These are phyloP conservation scores for Nymphalis urticae DNA, from an alignment of 2,888 invertebrate genomes.

Conservation along the genomic window DNA sequence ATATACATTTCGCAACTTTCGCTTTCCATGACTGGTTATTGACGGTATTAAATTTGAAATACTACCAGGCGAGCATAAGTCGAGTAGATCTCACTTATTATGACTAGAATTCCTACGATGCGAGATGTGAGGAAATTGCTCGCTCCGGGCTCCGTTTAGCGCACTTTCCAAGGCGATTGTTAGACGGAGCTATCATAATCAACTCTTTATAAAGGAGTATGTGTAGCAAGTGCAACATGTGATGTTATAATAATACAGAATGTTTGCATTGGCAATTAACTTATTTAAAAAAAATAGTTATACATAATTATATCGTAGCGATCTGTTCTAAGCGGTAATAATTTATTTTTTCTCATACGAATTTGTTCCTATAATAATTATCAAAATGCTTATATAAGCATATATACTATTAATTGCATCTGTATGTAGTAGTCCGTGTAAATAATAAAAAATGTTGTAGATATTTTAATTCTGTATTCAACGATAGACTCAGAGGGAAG, in stretches of 20 bases:
- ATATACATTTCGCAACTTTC: neutral
- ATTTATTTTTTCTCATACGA: too few species aligned
- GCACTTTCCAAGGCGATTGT: slow-evolving; percentile 44
- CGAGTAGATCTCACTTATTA: slow-evolving; percentile 34
- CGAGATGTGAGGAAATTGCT: slow-evolving; percentile 49
- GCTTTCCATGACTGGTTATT: neutral
- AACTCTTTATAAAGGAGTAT: slow-evolving; percentile 45
- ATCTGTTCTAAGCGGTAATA: too few species aligned
- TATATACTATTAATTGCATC: too few species aligned
- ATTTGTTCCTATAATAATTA: too few species aligned
- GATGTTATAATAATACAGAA: neutral
- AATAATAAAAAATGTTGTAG: too few species aligned
- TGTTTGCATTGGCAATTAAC: neutral
- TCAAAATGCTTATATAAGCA: too few species aligned
- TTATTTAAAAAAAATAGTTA: too few species aligned
- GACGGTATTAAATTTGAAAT: slow-evolving; percentile 14
- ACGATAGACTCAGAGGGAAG: too few species aligned
- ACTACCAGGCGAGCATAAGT: slow-evolving; percentile 23
- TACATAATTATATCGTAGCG: too few species aligned
- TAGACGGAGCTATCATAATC: slow-evolving; percentile 44
- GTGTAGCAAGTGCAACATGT: slow-evolving; percentile 22
- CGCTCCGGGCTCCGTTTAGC: slow-evolving; percentile 48
- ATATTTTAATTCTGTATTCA: too few species aligned
- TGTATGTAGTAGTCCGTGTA: too few species aligned
- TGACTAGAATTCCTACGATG: slow-evolving; percentile 34